Base-by-base conservation (phyloP, 2,888 invertebrate genomes). In the Chrysolina haemoptera region DNA sequence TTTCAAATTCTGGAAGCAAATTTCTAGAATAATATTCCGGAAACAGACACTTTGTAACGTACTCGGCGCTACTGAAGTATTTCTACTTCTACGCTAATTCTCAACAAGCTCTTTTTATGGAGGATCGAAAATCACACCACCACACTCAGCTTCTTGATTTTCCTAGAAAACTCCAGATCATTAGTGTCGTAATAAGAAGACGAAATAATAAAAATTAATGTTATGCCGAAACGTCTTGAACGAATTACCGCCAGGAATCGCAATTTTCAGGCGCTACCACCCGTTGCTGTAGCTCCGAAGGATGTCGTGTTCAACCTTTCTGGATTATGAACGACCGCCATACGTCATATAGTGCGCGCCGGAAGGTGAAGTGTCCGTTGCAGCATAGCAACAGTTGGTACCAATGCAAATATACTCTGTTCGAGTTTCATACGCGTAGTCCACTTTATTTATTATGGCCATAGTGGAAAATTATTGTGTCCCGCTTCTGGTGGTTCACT, bases 371-470 rank as follows among this genome's bases (percentile, higher is more conserved):
- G 76, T 75, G 78, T 79, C 76, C 74, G 76, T 65, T 72, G 78
- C 78, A 79, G 76, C 74, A 65, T 74, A 77, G 80, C 80, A 81
- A 81, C 80, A 81, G 80, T 81, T 81, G 81, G 78, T 68, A 78
- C 76, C 73, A 76, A 76, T 78, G 79, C 79, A 76, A 77, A 78
- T 66, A 53, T 53, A 53, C 40, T 55, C 67, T 40, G 40, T 35
- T 40, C n/a, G 50, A 20, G 22, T 65, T 65, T 43, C 65, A 65
- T 46, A 65, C 65, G 46, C 6, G 48, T 11, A 35, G 66, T 66
- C 66, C 66, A 27, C 10, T 18, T 53, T 67, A 67, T 67, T 67
- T 40, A 67, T 53, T 16, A 35, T 8, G 66, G 67, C 53, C 53
- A 3, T 35, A 27, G 8, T 20, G 48, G 43, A 66, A 48, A 66